These are phyloP conservation scores for Dioctria rufipes DNA, from an alignment of 2,888 invertebrate species.

Conservation along the genomic window DNA sequence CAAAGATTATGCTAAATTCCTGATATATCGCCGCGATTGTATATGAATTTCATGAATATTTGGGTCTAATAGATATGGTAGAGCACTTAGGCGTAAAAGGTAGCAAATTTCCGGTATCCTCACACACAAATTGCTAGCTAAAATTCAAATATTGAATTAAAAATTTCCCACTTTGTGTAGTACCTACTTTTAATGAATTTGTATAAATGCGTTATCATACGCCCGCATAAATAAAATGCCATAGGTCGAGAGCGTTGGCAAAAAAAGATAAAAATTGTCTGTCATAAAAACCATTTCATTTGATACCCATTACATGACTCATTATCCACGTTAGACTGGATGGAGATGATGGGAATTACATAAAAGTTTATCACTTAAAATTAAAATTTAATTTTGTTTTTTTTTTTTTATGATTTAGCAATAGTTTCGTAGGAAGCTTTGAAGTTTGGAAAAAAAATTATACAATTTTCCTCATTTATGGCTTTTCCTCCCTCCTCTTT, in stretches of 20 bases:
- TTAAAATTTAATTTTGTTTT: too few species aligned
- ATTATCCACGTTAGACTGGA: not conserved
- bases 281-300: not conserved
- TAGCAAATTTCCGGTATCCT: slow-evolving; percentile 1
- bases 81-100: slow-evolving; percentile 9
- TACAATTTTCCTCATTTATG: not conserved
- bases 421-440: too few species aligned
- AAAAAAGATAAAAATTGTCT: not conserved
- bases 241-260: not conserved
- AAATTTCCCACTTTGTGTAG: not conserved
- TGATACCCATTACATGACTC: not conserved
- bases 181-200: not conserved
- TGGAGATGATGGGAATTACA: too few species aligned
- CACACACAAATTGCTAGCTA: not conserved
- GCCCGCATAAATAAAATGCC: not conserved
- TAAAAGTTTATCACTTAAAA: not conserved
- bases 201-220: not conserved
- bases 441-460: too few species aligned
- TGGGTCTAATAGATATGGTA: not conserved
- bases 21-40: not conserved
- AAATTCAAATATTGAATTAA: not conserved
- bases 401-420: too few species aligned
- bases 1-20: not conserved
- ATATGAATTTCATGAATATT: not conserved
- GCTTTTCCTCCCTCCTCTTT: not conserved